These are phyloP conservation scores for Pipistrellus pipistrellus DNA, from an alignment of 2,797 vertebrate species.

Conservation along the genomic window DNA sequence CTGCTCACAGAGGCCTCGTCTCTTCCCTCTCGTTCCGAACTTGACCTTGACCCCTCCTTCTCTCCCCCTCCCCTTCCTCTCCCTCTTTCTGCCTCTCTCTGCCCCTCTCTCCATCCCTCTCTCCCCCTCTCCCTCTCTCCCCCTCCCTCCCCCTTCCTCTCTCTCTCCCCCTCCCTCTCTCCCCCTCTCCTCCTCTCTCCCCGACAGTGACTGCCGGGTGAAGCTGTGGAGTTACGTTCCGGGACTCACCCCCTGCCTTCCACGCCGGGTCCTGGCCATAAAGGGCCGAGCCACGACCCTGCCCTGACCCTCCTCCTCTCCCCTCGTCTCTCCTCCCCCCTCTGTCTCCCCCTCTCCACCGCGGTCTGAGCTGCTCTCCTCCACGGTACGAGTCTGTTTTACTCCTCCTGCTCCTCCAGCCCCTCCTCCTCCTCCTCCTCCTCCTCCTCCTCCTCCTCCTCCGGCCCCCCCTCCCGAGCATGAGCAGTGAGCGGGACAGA, in stretches of 20 bases:
- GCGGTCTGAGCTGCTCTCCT: constrained; percentile 88
- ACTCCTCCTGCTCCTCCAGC: too few species aligned
- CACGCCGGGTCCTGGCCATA: constrained; percentile 98
- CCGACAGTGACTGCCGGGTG: constrained; percentile 97
- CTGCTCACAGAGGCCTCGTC: constrained; percentile 81
- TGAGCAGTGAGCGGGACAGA: constrained; percentile 6
- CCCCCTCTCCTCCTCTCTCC: neutral
- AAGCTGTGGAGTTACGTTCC: constrained; percentile 99
- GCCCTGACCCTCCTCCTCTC: constrained; percentile 95
- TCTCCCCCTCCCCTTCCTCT: constrained; percentile 75
- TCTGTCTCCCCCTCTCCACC: constrained; percentile 81
- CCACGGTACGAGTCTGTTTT: constrained; percentile 90
- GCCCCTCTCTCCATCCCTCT: too few species aligned
- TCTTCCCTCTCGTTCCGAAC: constrained; percentile 83
- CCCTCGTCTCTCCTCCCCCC: too few species aligned
- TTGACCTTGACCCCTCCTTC: constrained; percentile 18
- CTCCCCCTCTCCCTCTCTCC: too few species aligned
- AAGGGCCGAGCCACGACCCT: constrained; percentile 99
- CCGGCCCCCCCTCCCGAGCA: constrained; percentile 54
- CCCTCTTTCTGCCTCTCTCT: constrained; percentile 41
- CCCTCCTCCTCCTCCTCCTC: too few species aligned
- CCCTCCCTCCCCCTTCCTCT: too few species aligned
- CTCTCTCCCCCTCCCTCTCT: too few species aligned
- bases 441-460: too few species aligned
- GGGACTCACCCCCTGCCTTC: constrained; percentile 98